Conservation (phyloP, 2,113 vertebrate genomes). For the Polypterus senegalus region DNA sequence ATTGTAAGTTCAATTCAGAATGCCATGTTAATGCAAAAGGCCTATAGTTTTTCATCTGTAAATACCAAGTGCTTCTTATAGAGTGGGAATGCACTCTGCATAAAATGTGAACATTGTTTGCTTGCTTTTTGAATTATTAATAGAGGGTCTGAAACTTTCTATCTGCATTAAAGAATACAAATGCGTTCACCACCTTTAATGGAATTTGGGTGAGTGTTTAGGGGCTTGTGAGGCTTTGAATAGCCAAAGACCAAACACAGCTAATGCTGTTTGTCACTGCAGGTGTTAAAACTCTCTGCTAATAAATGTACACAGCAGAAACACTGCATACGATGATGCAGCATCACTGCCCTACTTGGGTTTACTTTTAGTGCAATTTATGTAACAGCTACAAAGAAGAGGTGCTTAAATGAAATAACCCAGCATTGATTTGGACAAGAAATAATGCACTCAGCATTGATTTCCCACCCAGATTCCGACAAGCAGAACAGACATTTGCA, state of each 20-base stretch:
- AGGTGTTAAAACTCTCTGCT: neutral
- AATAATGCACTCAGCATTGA: slow-evolving; percentile 2
- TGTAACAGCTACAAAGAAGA: neutral
- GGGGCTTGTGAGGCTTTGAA: neutral
- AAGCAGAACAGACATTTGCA: slow-evolving; percentile 1
- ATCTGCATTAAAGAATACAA: too few species aligned
- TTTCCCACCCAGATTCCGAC: slow-evolving; percentile 3
- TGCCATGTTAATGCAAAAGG: too few species aligned
- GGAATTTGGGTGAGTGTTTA: neutral
- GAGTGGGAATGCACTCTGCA: too few species aligned
- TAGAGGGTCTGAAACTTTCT: too few species aligned
- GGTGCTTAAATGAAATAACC: slow-evolving; percentile 3
- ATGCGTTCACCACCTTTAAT: too few species aligned
- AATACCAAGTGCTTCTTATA: too few species aligned
- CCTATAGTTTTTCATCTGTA: too few species aligned
- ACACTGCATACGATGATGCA: too few species aligned
- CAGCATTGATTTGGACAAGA: slow-evolving; percentile 3
- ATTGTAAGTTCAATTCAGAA: too few species aligned
- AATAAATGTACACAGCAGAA: neutral
- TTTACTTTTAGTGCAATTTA: neutral
- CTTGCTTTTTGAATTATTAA: too few species aligned
- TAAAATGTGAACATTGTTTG: too few species aligned
- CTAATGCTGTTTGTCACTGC: neutral
- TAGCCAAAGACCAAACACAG: neutral
- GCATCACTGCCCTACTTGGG: neutral